These are phyloP conservation scores for Microchirus variegatus DNA, from an alignment of 2,797 vertebrate genomes.

Conservation along the genomic window DNA sequence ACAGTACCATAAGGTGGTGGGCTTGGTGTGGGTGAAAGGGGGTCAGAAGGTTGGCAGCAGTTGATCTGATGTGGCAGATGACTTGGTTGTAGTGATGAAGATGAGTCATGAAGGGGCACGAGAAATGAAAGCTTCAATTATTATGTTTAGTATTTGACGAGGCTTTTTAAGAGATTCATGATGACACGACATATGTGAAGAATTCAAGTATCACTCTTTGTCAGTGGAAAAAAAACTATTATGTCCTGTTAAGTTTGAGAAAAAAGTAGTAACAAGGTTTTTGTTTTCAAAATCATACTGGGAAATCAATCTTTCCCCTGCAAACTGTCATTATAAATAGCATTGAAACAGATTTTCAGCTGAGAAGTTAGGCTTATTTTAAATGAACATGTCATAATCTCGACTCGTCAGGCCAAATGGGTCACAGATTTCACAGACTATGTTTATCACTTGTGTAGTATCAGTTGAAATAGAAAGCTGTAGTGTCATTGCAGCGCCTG, in stretches of 20 bases:
- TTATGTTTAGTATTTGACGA: slow-evolving; percentile 14
- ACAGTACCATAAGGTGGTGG: slow-evolving; percentile 55
- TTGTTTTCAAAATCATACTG: no score
- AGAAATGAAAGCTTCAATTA: slow-evolving; percentile 10
- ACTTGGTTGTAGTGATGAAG: slow-evolving; percentile 24
- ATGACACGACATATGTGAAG: slow-evolving; percentile 10
- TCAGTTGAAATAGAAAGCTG: no score
- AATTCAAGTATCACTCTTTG: slow-evolving; percentile 16
- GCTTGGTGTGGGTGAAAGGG: slow-evolving; percentile 43
- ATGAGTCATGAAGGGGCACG: slow-evolving; percentile 51
- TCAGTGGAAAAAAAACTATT: slow-evolving; percentile 17
- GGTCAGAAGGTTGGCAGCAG: slow-evolving; percentile 51
- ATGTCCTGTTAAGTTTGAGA: neutral
- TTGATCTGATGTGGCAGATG: slow-evolving; percentile 44
- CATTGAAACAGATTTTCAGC: no score
- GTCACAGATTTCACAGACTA: no score
- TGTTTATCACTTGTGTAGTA: no score
- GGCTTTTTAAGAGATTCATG: slow-evolving; percentile 9
- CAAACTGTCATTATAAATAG: no score
- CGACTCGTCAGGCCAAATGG: no score
- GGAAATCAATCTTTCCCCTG: no score
- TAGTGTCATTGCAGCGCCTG: no score
- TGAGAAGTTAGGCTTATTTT: no score
- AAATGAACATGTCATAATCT: no score
- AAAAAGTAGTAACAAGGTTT: neutral